These are phyloP conservation scores for Saccostrea glomerata DNA, from an alignment of 1,140 invertebrate genomes.

Conservation along the genomic window DNA sequence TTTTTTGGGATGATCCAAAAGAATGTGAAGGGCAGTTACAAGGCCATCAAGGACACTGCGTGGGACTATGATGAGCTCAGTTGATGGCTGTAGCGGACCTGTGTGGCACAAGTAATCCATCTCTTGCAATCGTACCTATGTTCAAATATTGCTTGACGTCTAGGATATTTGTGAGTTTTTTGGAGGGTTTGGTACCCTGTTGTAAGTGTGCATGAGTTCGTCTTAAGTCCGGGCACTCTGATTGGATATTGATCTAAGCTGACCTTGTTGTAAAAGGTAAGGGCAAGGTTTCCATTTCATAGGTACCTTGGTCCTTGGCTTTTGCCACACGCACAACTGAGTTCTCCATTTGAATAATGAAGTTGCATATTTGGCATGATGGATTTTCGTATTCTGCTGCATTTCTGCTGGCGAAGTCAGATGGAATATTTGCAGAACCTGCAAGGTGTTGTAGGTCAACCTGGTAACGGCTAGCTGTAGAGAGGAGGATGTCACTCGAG, in stretches of 20 bases:
- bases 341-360: conserved; percentile 31
- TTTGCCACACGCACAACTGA: conserved; percentile 37
- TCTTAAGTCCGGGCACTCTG: conserved; percentile 45
- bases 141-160: conserved; percentile 54
- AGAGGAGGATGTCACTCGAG: too few species aligned
- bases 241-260: conserved; percentile 46
- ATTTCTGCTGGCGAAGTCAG: conserved; percentile 58
- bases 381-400: conserved; percentile 39
- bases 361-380: conserved; percentile 43
- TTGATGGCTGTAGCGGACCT: conserved; percentile 9
- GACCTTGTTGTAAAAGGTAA: conserved; percentile 54
- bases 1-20: conserved; percentile 34
- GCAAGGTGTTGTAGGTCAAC: conserved; percentile 49
- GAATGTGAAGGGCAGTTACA: conserved; percentile 57
- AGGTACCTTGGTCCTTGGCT: too few species aligned
- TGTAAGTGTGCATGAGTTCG: conserved; percentile 48
- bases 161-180: conserved; percentile 48
- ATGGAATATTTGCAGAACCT: conserved; percentile 48
- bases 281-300: background rate
- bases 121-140: conserved; percentile 47
- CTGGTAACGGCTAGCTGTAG: conserved; percentile 53
- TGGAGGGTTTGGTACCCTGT: conserved; percentile 45
- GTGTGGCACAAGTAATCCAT: conserved; percentile 51
- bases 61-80: conserved; percentile 61
- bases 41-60: conserved; percentile 56